Conservation (phyloP, 2,113 vertebrate species). For the Percina caprodes region DNA sequence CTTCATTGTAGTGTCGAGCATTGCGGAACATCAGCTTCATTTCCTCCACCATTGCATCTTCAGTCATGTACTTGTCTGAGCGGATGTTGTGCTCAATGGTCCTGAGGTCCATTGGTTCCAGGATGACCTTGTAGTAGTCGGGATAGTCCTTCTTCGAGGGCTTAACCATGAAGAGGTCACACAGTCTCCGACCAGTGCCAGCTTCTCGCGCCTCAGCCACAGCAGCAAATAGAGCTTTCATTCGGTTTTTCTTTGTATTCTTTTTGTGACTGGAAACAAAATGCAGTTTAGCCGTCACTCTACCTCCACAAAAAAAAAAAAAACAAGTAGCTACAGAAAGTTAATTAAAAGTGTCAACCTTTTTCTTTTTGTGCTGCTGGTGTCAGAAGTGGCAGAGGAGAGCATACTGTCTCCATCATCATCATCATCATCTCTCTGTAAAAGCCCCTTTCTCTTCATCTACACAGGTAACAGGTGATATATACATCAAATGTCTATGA, state of each 20-base stretch:
- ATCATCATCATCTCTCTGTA: constrained; percentile 93
- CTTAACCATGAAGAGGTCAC: constrained; percentile 97
- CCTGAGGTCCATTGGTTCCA: constrained; percentile 98
- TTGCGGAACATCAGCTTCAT: constrained; percentile 99
- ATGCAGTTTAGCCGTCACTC: not conserved
- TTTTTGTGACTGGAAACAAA: constrained; percentile 89
- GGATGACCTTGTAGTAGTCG: constrained; percentile 98
- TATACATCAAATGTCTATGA: not conserved
- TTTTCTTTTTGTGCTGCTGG: constrained; percentile 95
- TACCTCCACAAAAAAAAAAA: not conserved
- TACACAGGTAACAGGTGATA: constrained; percentile 58
- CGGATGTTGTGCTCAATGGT: constrained; percentile 97
- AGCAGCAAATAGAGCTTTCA: constrained; percentile 93
- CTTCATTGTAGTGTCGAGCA: constrained; percentile 97
- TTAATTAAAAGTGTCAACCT: constrained; percentile 81
- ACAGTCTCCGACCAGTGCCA: constrained; percentile 90
- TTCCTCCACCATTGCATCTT: constrained; percentile 94
- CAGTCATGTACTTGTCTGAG: constrained; percentile 92
- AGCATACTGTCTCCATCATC: constrained; percentile 98
- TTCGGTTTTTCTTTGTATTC: constrained; percentile 94
- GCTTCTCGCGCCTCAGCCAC: constrained; percentile 94
- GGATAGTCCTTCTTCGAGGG: constrained; percentile 99
- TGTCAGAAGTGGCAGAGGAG: constrained; percentile 94
- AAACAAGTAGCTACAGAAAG: not conserved
- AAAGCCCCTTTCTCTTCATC: constrained; percentile 96